Base-by-base conservation (phyloP, 2,888 invertebrate species). In the Lasiommata megera region DNA sequence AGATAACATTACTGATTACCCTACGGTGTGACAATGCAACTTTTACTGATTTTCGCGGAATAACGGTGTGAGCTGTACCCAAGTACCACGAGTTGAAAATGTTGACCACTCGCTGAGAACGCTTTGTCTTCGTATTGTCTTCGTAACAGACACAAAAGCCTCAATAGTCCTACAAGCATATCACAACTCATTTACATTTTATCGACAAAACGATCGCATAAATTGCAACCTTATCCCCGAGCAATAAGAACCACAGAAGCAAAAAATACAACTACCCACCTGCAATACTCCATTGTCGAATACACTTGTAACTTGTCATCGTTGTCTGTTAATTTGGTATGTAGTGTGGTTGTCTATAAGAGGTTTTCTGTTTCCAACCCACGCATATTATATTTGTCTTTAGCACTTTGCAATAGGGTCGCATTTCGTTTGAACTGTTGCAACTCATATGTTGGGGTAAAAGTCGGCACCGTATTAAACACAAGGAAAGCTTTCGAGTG, bases 261-360 rank as follows among this genome's bases (percentile, higher is more conserved):
- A 46, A 41, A 40, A 48, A 41, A 38, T 34, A 6, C 34, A 46
- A 54, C 36, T 40, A 56, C 31, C 51, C 48, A 64, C 58, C 55
- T 54, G 67, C 62, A 70, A 67, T 54, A 28, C 58, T 67, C 65
- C 11, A 56, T 79, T 79, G 82, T 75, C 61, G 60, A 71, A 72
- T 76, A 70, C 82, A 86, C 87, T 88, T 88, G 87, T 87, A 76
- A 80, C 80, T 80, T 87, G 88, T 88, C 88, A 85, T 82, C 85
- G 81, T 80, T 84, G 87, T 88, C 86, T 86, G 86, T 87, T 86
- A 88, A 88, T 88, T 86, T 84, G 78, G 78, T 75, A 74, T 79
- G 82, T 81, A 74, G 72, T 76, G 77, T 79, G 36, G 55, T 53
- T 48, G 38, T 68, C 68, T 64, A 64, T 57, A 57, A 62, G 58